Evolutionary conservation across 2,888 invertebrate species (phyloP), one percentile per base, ranked within the genome.

Genomic region (Icerya purchasi): DNA sequence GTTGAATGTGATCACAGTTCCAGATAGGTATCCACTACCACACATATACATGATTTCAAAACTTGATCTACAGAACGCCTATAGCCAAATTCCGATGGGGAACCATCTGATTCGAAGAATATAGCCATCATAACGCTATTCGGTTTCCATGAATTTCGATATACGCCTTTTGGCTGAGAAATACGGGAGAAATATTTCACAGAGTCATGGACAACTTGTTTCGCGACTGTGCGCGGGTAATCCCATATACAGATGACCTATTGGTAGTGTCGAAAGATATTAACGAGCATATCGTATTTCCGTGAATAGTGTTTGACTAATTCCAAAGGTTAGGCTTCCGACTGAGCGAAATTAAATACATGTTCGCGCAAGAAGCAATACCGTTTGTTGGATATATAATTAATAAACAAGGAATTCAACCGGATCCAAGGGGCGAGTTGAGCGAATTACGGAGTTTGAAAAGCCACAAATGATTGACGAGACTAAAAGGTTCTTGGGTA

Each of bases 21-120:
- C 69, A 0, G 70, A 72, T 62, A 56, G 67, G 2, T 71, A 70
- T 60, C 70, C 71, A 0, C 62, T 69, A 2, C 65, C 68, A 0
- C 67, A 68, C 25, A 62, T 56, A 19, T 61, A 53, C 1, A 54
- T 63, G 10, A 65, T 65, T 36, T 57, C 62, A 1, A 61, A 50
- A n/a, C 14, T 61, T 0, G 61, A 65, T 61, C 61, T 66, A 3
- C 57, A 61, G n/a, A 22, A 59, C 14, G 68, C 66, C 1, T 68
- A 63, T 55, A 63, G 65, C 25, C 67, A 65, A 36, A 67, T 68
- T 21, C 66, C 66, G 10, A 63, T 68, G 21, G 59, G 54, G 2
- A 59, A 10, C 62, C 61, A 1, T 66, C 68, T 59, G 60, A n/a
- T n/a, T n/a, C 68, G 5, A 61, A 21, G 2, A 68, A 69, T 58